phyloP scores from a whole-genome alignment of 2,797 vertebrate species.

The Pangasius sanitwongsei region DNA sequence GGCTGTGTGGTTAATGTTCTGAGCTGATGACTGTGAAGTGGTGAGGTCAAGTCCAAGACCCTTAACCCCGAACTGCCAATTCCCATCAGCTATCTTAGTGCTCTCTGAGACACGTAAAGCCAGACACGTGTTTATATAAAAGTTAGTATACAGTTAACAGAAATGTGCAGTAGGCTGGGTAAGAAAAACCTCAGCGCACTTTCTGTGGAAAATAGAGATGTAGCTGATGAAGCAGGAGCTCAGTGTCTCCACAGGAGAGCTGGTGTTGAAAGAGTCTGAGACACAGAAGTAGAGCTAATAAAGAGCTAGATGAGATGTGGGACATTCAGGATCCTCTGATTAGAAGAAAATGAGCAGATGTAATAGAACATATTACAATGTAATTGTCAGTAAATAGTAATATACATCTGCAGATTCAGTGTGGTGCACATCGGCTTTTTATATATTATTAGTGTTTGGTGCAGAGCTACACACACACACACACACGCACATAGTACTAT shows the following conservation, averaged over 20 bases:
- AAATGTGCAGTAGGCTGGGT: neutral
- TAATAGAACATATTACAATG: neutral
- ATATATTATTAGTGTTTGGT: no score
- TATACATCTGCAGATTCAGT: neutral
- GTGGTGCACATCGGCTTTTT: neutral
- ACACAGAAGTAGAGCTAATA: neutral
- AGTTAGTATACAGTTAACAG: neutral
- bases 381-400: neutral
- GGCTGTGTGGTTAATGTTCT: neutral
- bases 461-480: neutral
- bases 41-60: neutral
- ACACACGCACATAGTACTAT: no score
- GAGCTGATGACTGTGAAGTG: neutral
- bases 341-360: neutral
- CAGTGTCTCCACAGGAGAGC: neutral
- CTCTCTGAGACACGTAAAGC: neutral
- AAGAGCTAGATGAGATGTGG: neutral
- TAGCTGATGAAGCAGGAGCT: neutral
- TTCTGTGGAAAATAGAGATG: neutral
- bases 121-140: neutral
- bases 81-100: neutral
- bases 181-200: neutral
- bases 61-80: neutral
- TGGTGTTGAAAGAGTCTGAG: neutral
- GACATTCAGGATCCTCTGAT: neutral